A percentile compares a stretch with the other conserved stretches of the same genome.
phyloP scores from a whole-genome alignment of 2,113 vertebrate genomes.

The Caloenas nicobarica region DNA sequence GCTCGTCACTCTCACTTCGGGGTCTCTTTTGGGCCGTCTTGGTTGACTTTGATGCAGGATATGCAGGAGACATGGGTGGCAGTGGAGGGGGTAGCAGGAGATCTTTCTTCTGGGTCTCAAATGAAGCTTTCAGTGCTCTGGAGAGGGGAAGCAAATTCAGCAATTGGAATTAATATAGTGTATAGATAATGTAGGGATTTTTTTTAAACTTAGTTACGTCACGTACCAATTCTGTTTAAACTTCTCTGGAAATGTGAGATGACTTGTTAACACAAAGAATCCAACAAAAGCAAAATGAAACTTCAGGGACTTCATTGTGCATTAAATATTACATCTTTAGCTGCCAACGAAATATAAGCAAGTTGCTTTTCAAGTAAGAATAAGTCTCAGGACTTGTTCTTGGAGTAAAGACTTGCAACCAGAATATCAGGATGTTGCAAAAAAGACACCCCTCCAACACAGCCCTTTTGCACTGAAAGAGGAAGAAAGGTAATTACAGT shows the following conservation, averaged over 20 bases:
- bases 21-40: constrained; percentile 71
- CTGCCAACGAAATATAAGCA: not conserved
- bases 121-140: constrained; percentile 71
- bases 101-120: constrained; percentile 70
- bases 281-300: not conserved
- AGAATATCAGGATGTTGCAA: not conserved
- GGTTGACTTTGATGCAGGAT: constrained; percentile 56
- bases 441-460: not conserved
- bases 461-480: not conserved
- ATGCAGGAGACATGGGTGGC: not conserved
- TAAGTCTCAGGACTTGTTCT: not conserved
- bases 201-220: not conserved
- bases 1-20: constrained; percentile 46
- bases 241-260: not conserved
- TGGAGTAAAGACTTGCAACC: not conserved
- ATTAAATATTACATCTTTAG: not conserved
- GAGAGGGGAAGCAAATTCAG: not conserved
- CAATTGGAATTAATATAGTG: no score
- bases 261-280: not conserved
- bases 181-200: not conserved
- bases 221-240: not conserved
- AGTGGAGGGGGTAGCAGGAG: constrained; percentile 29
- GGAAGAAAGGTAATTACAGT: not conserved
- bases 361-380: not conserved
- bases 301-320: not conserved